A percentile compares a stretch with the other conserved stretches of the same genome.
These are phyloP conservation scores for Caenorhabditis briggsae DNA, from an alignment of 1,140 invertebrate species.

Conservation along the genomic window DNA sequence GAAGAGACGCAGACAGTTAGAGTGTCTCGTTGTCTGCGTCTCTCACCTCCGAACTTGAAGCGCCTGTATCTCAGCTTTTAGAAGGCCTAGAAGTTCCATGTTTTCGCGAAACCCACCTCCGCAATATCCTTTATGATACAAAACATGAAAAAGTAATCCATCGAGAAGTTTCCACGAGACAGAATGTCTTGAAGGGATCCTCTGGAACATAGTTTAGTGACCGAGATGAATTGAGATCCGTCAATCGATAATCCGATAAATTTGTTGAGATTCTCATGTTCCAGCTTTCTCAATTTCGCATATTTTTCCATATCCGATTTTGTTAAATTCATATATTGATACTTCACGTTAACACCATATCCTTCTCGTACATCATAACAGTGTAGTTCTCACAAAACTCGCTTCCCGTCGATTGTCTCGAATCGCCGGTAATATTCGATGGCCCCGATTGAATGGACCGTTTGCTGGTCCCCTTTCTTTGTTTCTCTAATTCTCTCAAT, in stretches of 20 bases:
- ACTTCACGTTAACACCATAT: conserved; percentile 66
- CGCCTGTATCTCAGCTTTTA: too few species aligned
- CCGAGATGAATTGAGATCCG: neutral
- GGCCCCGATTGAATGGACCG: conserved; percentile 7
- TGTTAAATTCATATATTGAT: conserved; percentile 41
- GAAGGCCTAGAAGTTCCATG: too few species aligned
- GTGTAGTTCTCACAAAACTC: conserved; percentile 33
- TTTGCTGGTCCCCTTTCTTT: conserved; percentile 3
- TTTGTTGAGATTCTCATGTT: conserved; percentile 71
- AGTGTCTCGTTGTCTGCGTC: too few species aligned
- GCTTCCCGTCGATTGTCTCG: neutral
- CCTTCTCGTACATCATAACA: conserved; percentile 15
- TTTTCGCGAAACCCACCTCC: neutral
- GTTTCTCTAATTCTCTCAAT: conserved; percentile 20
- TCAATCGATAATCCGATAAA: conserved; percentile 38
- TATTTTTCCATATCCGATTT: conserved; percentile 44
- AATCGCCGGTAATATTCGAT: neutral
- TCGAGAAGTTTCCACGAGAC: conserved; percentile 2
- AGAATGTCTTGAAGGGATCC: conserved; percentile 11
- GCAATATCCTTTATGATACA: conserved; percentile 4
- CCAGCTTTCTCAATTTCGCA: conserved; percentile 67
- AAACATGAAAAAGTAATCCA: conserved; percentile 55
- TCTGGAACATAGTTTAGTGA: conserved; percentile 2
- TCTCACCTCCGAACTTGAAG: too few species aligned
- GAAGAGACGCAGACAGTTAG: too few species aligned